A percentile compares a stretch with the other conserved stretches of the same genome.
phyloP scores from a whole-genome alignment of 1,140 invertebrate genomes.

The Thrips palmi region DNA sequence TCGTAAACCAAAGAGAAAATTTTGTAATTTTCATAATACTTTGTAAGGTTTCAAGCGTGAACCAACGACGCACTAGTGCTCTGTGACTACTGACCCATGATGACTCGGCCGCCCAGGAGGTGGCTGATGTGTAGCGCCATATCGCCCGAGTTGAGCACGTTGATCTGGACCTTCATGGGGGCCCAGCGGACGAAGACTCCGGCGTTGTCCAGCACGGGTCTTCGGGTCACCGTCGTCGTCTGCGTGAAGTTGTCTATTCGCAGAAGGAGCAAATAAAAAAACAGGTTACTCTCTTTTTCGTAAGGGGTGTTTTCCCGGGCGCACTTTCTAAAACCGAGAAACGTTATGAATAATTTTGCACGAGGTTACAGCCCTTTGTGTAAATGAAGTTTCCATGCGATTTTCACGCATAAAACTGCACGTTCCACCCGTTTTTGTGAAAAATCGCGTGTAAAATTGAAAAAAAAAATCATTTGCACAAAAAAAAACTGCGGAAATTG shows the following conservation, averaged over 20 bases:
- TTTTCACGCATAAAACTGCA: too few relatives aligned
- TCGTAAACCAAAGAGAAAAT: background rate
- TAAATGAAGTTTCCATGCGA: too few relatives aligned
- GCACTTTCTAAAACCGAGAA: slow-evolving; percentile 4
- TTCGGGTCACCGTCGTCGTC: slow-evolving; percentile 42
- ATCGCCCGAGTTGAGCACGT: slow-evolving; percentile 50
- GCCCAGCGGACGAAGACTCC: too few relatives aligned
- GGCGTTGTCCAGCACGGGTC: slow-evolving; percentile 22
- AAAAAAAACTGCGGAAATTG: too few relatives aligned
- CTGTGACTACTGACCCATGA: slow-evolving; percentile 34
- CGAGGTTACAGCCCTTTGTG: background rate
- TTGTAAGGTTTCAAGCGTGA: too few relatives aligned
- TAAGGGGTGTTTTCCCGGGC: background rate
- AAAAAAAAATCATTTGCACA: too few relatives aligned
- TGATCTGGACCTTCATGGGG: slow-evolving; percentile 44
- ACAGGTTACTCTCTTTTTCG: background rate
- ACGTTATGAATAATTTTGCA: slow-evolving; percentile 6
- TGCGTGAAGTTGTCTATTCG: slow-evolving; percentile 29
- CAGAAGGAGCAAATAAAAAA: slow-evolving; percentile 11
- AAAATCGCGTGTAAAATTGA: too few relatives aligned
- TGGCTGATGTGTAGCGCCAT: slow-evolving; percentile 59
- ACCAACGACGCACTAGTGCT: slow-evolving; percentile 2
- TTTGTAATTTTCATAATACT: too few relatives aligned
- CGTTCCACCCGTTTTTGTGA: too few relatives aligned
- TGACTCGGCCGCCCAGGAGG: slow-evolving; percentile 37